phyloP scores from a whole-genome alignment of 2,888 invertebrate genomes.

The Andrena hattorfiana region DNA sequence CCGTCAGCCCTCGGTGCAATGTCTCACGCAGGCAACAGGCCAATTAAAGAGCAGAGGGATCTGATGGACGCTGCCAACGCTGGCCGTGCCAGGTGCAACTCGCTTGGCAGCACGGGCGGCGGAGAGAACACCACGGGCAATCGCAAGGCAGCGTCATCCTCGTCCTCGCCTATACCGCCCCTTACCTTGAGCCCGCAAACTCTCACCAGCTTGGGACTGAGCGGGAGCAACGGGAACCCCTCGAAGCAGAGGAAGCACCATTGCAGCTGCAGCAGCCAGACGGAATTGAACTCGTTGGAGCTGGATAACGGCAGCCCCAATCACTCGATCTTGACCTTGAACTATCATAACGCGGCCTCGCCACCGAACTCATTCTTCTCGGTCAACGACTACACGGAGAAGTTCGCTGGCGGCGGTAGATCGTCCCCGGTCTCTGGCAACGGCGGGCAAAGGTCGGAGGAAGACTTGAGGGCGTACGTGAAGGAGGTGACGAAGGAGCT shows the following conservation, averaged over 20 bases:
- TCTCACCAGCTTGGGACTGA: conserved; percentile 88
- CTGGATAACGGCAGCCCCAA: conserved; percentile 83
- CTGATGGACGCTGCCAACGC: conserved; percentile 58
- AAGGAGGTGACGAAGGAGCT: conserved; percentile 92
- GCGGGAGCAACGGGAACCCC: conserved; percentile 84
- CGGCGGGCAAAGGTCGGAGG: conserved; percentile 84
- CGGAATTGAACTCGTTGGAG: conserved; percentile 90
- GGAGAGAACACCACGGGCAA: conserved; percentile 55
- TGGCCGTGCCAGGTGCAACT: conserved; percentile 88
- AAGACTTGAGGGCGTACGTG: conserved; percentile 91
- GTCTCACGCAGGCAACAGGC: conserved; percentile 51
- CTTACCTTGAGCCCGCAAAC: conserved; percentile 87
- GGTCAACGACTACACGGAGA: conserved; percentile 69
- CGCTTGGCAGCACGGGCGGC: conserved; percentile 86
- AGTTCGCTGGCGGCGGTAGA: conserved; percentile 74
- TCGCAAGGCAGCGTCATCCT: conserved; percentile 61
- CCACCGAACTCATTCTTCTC: conserved; percentile 76
- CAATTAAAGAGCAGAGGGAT: conserved; percentile 65
- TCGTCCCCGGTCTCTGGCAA: conserved; percentile 80
- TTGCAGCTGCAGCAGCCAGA: conserved; percentile 91
- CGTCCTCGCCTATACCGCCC: conserved; percentile 78
- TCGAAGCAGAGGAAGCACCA: conserved; percentile 83
- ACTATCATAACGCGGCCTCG: conserved; percentile 76
- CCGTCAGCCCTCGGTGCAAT: conserved; percentile 75
- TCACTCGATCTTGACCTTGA: conserved; percentile 79